Conservation (phyloP, 2,888 invertebrate genomes). For the Oscheius onirici region DNA sequence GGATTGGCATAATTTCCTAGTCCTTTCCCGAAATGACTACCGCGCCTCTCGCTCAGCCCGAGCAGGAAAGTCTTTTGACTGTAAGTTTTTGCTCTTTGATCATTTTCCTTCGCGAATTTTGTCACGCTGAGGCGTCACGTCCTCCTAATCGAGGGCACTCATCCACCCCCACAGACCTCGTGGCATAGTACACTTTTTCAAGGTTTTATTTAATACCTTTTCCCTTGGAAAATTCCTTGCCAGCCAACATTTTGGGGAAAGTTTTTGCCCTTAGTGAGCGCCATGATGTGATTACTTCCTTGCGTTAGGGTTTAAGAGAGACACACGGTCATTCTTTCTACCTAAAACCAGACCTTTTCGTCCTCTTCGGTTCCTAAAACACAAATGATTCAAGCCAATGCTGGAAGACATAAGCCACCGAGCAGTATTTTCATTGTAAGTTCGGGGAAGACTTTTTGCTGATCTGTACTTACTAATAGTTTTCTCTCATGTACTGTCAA, state of each 20-base stretch:
- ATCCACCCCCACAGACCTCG: slow-evolving; percentile 1
- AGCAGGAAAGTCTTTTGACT: neutral
- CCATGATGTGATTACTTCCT: too few relatives aligned
- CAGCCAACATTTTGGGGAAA: too few relatives aligned
- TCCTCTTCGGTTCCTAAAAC: neutral
- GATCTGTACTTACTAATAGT: too few relatives aligned
- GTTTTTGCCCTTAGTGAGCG: too few relatives aligned
- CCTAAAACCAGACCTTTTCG: neutral
- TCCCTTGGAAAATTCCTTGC: too few relatives aligned
- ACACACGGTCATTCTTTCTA: neutral
- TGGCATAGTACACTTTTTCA: slow-evolving; percentile 20
- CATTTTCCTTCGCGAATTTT: too few relatives aligned
- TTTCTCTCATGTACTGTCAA: too few relatives aligned
- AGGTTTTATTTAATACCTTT: neutral
- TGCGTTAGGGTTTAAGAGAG: too few relatives aligned
- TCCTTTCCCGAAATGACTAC: neutral
- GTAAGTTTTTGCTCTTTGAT: neutral
- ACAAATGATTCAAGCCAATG: slow-evolving; percentile 28
- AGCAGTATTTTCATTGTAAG: slow-evolving; percentile 18
- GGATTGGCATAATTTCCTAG: neutral
- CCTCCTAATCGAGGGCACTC: slow-evolving; percentile 16
- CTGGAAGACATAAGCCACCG: slow-evolving; percentile 19
- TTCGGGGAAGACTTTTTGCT: too few relatives aligned
- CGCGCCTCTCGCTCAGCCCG: neutral
- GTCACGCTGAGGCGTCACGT: neutral